Evolutionary conservation across 1,140 invertebrate genomes (phyloP).

Genomic region (Dolichoris vasculosae): DNA sequence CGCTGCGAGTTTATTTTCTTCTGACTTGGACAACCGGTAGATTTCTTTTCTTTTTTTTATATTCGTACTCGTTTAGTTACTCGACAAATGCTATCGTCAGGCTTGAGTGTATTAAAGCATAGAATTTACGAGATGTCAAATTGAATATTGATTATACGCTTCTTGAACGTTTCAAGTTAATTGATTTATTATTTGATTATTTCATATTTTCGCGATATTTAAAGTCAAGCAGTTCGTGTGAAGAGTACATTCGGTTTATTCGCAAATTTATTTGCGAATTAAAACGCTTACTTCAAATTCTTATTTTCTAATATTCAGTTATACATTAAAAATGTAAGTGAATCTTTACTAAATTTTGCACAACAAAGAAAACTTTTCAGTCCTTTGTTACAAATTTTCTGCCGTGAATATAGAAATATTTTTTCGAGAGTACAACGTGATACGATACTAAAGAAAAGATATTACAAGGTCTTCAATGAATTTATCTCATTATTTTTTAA

Average conservation of each 20-base stretch:
- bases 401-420: not conserved
- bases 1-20: not conserved
- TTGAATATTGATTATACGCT: not conserved
- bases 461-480: slow-evolving; percentile 5
- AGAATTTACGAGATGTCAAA: not conserved
- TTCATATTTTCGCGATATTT: too few relatives aligned
- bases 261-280: not conserved
- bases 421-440: not conserved
- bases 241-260: too few relatives aligned
- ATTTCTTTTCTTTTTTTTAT: too few relatives aligned
- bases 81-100: not conserved
- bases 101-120: not conserved
- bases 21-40: not conserved
- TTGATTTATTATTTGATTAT: not conserved
- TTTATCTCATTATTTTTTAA: not conserved
- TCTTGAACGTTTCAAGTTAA: not conserved
- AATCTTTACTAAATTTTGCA: not conserved
- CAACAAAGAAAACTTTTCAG: slow-evolving; percentile 6
- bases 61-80: not conserved
- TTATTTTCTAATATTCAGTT: not conserved
- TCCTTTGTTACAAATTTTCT: slow-evolving; percentile 11
- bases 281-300: not conserved
- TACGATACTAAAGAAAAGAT: slow-evolving; percentile 1
- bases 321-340: not conserved
- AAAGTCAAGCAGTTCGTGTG: too few relatives aligned